Evolutionary conservation across 35 echinoderm and acorn worm genomes (phyloP).

Genomic region (Diadema setosum): DNA sequence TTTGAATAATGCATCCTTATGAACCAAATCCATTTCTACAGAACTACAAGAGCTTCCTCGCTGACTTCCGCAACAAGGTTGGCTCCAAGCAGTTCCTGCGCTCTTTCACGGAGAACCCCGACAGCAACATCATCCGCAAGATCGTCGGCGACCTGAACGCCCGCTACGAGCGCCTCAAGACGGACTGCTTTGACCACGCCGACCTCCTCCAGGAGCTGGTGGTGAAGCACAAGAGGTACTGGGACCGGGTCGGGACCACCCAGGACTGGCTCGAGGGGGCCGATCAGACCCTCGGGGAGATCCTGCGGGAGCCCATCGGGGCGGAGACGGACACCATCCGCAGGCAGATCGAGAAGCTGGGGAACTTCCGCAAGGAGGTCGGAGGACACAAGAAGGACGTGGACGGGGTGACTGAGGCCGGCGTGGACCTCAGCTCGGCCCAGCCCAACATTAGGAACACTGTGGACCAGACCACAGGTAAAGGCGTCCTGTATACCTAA

Average conservation of each 20-base stretch:
- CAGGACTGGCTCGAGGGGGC: conserved; percentile 74
- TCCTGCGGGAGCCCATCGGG: conserved; percentile 62
- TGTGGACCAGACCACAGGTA: conserved; percentile 35
- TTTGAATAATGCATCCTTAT: too few species aligned
- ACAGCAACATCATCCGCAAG: conserved; percentile 45
- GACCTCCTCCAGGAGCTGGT: conserved; percentile 44
- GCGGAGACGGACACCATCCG: conserved; percentile 80
- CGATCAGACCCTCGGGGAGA: conserved; percentile 11
- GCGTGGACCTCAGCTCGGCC: conserved; percentile 27
- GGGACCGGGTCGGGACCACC: conserved; percentile 28
- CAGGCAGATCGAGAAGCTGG: conserved; percentile 78
- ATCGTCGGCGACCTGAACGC: conserved; percentile 54
- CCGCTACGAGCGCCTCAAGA: conserved; percentile 84
- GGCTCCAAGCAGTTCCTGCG: conserved; percentile 60
- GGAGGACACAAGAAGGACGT: conserved; percentile 64
- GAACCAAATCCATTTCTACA: conserved; percentile 19
- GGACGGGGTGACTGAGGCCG: conserved; percentile 63
- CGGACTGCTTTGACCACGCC: conserved; percentile 48
- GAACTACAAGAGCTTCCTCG: conserved; percentile 70
- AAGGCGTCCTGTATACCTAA: too few species aligned
- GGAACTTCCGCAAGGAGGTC: conserved; percentile 72
- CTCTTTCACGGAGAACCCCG: conserved; percentile 66
- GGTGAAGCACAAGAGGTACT: conserved; percentile 65
- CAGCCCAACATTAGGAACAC: conserved; percentile 12
- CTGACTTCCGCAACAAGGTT: conserved; percentile 67